phyloP scores from a whole-genome alignment of 1,140 invertebrate genomes.

The Lordiphosa mommai region DNA sequence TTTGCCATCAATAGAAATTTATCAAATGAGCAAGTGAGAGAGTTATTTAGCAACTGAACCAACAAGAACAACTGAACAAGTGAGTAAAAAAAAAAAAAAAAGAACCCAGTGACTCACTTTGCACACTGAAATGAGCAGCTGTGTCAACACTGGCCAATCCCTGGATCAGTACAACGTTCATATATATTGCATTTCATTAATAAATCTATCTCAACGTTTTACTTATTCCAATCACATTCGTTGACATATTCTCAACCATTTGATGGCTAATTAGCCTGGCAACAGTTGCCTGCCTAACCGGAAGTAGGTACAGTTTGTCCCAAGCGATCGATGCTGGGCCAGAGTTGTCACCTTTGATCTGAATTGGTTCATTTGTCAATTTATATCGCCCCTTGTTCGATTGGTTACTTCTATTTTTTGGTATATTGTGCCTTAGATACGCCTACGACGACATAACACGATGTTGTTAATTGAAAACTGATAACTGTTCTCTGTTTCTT shows the following conservation, averaged over 20 bases:
- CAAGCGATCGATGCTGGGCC: slow-evolving; percentile 16
- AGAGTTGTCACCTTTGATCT: neutral
- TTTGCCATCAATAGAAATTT: no score
- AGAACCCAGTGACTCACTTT: no score
- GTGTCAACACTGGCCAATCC: slow-evolving; percentile 19
- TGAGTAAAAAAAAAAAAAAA: no score
- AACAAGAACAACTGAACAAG: no score
- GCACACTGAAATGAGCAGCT: no score
- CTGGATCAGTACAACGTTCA: neutral
- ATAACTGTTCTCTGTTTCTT: slow-evolving; percentile 51
- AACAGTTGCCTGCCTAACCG: slow-evolving; percentile 38
- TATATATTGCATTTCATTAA: slow-evolving; percentile 59
- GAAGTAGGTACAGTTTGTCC: slow-evolving; percentile 56
- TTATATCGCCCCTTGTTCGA: slow-evolving; percentile 16
- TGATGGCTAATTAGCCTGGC: slow-evolving; percentile 51
- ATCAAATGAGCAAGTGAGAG: no score
- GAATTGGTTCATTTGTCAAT: neutral
- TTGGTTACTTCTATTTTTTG: slow-evolving; percentile 30
- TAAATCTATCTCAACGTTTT: slow-evolving; percentile 45
- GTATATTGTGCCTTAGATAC: slow-evolving; percentile 36
- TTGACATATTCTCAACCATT: slow-evolving; percentile 24
- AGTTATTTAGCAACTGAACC: no score
- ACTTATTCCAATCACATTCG: slow-evolving; percentile 43
- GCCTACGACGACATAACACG: slow-evolving; percentile 57
- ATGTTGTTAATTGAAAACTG: slow-evolving; percentile 77